Percentiles rank a stretch among this genome's conserved stretches.
Evolutionary conservation across 64 coral and sea anemone species (phyloP).

Genomic region (Trachythela sp.): DNA sequence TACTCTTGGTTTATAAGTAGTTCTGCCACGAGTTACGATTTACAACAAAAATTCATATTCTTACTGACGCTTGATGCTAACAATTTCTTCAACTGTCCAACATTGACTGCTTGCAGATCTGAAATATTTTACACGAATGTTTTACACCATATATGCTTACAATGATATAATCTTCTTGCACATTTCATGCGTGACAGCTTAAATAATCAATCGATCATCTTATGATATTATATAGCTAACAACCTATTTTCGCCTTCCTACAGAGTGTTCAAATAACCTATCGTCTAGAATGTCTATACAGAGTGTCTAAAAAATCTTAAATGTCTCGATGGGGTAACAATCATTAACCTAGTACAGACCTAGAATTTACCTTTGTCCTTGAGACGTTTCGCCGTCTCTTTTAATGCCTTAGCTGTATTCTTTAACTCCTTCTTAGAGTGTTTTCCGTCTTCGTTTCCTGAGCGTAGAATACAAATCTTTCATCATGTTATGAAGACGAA

Average conservation of each 20-base stretch:
- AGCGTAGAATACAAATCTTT: background rate
- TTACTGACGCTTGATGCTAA: background rate
- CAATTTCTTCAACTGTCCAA: slow-evolving; percentile 4
- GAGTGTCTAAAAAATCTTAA: background rate
- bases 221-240: no score
- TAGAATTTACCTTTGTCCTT: background rate
- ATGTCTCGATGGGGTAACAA: background rate
- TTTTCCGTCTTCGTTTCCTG: background rate
- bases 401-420: background rate
- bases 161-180: no score
- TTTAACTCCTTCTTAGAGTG: background rate
- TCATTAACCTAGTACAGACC: background rate
- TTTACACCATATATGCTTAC: no score
- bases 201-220: no score
- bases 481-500: no score
- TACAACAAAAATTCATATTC: no score
- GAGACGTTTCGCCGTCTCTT: background rate
- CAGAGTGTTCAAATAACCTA: background rate
- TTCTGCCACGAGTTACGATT: background rate
- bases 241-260: no score
- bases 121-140: background rate
- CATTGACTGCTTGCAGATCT: background rate
- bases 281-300: background rate
- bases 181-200: no score
- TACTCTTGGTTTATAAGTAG: background rate